Base-by-base conservation (phyloP, 2,797 vertebrate species). In the Lemur catta region DNA sequence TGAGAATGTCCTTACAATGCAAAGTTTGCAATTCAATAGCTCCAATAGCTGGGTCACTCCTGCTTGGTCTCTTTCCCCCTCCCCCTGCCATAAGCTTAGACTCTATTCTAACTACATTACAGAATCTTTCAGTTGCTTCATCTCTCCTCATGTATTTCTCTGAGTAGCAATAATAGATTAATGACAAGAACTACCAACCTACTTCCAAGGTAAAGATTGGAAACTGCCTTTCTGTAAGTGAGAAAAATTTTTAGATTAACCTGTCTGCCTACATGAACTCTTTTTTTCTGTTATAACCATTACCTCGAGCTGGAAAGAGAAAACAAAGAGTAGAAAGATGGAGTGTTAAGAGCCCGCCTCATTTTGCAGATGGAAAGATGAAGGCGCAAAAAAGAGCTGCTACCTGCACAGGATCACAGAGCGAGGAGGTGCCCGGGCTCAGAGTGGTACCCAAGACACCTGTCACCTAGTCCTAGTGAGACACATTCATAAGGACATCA, bases 241-340 rank as follows among this genome's bases (percentile, higher is more conserved):
- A 97, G 88, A 89, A 94, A 72, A 65, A 35, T 63, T 20, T 94
- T 95, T 12, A 33, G 61, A 96, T 97, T 98, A 97, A 97, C 95
- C 97, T 97, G 93, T 87, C 89, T 91, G 41, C 84, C 38, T 85
- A 90, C 75, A 91, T 90, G 2, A 89, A 59, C 48, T 75, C 78
- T 69, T 89, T 95, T 95, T 97, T 93, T 30, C 95, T 96, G 94
- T 97, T 98, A 97, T 93, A 46, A 96, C 90, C 55, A 88, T 93
- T 78, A 61, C 71, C 72, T 84, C 3, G 0, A 87, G 57, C 48
- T 85, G 43, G n/a, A 91, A 95, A 84, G 46, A 86, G 63, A 90
- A 96, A 93, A 84, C 86, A 63, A 38, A 43, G 24, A 79, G 46
- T n/a, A 67, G 93, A 84, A 65, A 85, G 46, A 92, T 33, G 43